These are phyloP conservation scores for Chalcis sispes DNA, from an alignment of 2,888 invertebrate genomes.

Conservation along the genomic window DNA sequence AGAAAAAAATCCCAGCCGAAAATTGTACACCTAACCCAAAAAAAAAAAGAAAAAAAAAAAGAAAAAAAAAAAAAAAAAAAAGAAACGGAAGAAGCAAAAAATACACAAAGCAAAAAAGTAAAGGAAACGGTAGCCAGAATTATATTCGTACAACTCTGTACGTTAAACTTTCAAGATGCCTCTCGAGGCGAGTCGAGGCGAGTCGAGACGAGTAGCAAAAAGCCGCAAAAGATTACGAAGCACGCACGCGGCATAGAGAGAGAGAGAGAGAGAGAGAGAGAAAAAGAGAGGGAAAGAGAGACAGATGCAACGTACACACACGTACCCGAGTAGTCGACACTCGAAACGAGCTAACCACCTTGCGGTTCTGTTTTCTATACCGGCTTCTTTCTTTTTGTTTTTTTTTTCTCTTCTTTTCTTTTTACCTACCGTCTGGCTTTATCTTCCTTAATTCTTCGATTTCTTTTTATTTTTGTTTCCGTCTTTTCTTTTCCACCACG, in stretches of 20 bases:
- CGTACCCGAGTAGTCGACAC: background rate
- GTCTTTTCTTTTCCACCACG: background rate
- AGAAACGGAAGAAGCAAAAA: too few species aligned
- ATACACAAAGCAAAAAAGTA: too few species aligned
- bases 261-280: background rate
- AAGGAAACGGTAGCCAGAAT: too few species aligned
- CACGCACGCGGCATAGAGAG: slow-evolving; percentile 46
- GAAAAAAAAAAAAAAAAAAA: too few species aligned
- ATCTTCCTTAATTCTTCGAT: background rate
- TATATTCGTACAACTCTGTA: background rate
- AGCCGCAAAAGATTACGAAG: slow-evolving; percentile 53
- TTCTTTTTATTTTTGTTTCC: background rate
- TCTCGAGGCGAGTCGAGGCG: background rate
- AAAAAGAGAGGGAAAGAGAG: too few species aligned
- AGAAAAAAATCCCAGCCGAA: too few species aligned
- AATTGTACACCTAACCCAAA: too few species aligned
- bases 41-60: too few species aligned
- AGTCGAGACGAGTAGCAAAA: too few species aligned
- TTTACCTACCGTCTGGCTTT: too few species aligned
- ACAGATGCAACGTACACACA: background rate
- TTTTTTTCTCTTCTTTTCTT: background rate
- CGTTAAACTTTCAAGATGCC: slow-evolving; percentile 58
- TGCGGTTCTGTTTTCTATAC: slow-evolving; percentile 32
- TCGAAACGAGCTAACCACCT: slow-evolving; percentile 32
- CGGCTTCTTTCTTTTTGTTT: background rate